Conservation (phyloP, 2,888 invertebrate genomes). For the Bombylius discolor region DNA sequence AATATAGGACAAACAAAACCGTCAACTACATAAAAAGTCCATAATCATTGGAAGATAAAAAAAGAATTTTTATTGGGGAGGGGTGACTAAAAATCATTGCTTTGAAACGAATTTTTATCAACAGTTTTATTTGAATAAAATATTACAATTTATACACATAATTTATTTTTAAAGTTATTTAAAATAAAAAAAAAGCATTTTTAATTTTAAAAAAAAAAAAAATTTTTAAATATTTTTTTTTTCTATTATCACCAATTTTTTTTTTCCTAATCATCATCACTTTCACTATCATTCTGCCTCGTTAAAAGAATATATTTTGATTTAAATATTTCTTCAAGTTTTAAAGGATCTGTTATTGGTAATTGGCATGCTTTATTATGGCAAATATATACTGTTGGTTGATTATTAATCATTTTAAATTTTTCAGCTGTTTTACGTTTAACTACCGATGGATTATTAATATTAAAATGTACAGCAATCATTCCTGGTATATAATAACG, state of each 20-base stretch:
- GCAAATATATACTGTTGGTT: slow-evolving; percentile 34
- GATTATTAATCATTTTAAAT: slow-evolving; percentile 33
- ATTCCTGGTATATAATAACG: slow-evolving; percentile 35
- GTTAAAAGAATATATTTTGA: slow-evolving; percentile 20
- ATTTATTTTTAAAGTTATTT: not conserved
- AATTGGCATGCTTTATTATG: slow-evolving; percentile 34
- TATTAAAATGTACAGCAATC: slow-evolving; percentile 31
- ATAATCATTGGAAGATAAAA: no score
- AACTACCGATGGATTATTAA: slow-evolving; percentile 21
- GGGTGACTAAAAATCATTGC: no score
- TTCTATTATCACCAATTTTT: no score
- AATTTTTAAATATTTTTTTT: no score
- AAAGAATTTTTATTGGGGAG: no score
- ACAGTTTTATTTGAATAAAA: not conserved
- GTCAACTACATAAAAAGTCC: no score
- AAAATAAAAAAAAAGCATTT: no score
- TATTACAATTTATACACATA: not conserved
- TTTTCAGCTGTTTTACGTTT: slow-evolving; percentile 28
- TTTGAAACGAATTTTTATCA: no score
- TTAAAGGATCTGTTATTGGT: slow-evolving; percentile 30
- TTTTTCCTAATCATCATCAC: not conserved
- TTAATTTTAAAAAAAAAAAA: no score
- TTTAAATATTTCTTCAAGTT: slow-evolving; percentile 29
- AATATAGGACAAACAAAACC: no score
- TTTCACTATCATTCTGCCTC: not conserved